Evolutionary conservation across 2,797 vertebrate genomes (phyloP).

Genomic region (Poecilia wingei): DNA sequence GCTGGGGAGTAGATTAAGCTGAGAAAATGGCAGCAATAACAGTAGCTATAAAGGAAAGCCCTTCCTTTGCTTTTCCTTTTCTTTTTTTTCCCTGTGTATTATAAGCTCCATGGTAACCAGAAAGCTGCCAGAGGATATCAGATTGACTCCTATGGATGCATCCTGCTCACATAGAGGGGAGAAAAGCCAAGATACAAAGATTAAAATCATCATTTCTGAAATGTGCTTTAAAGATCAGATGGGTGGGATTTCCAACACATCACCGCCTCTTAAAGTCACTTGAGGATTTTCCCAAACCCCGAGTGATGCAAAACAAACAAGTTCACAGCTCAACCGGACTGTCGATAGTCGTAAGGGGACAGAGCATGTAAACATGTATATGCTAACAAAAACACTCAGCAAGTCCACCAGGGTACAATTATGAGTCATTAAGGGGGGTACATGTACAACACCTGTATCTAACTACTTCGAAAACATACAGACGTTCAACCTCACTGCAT

Average conservation of each 20-base stretch:
- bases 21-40: constrained; percentile 39
- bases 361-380: constrained; percentile 23
- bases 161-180: constrained; percentile 16
- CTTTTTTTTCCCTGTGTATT: constrained; percentile 37
- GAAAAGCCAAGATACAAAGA: not conserved
- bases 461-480: constrained; percentile 28
- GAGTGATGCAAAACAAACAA: constrained; percentile 35
- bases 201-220: constrained; percentile 1
- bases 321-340: constrained; percentile 20
- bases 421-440: constrained; percentile 62
- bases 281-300: constrained; percentile 34
- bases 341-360: constrained; percentile 21
- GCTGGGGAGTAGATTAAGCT: constrained; percentile 38
- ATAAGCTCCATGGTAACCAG: constrained; percentile 53
- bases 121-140: constrained; percentile 26
- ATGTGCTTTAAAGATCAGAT: not conserved
- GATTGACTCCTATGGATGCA: constrained; percentile 34
- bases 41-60: constrained; percentile 44
- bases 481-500: constrained; percentile 7
- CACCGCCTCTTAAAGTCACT: constrained; percentile 1
- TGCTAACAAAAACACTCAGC: not conserved
- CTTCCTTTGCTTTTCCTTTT: constrained; percentile 32
- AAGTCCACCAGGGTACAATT: constrained; percentile 53
- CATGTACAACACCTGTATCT: constrained; percentile 45
- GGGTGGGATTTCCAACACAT: constrained; percentile 8